Percentiles rank a stretch among this genome's conserved stretches.
Evolutionary conservation across 1,140 invertebrate genomes (phyloP).

Genomic region (Bombus sibiricus): DNA sequence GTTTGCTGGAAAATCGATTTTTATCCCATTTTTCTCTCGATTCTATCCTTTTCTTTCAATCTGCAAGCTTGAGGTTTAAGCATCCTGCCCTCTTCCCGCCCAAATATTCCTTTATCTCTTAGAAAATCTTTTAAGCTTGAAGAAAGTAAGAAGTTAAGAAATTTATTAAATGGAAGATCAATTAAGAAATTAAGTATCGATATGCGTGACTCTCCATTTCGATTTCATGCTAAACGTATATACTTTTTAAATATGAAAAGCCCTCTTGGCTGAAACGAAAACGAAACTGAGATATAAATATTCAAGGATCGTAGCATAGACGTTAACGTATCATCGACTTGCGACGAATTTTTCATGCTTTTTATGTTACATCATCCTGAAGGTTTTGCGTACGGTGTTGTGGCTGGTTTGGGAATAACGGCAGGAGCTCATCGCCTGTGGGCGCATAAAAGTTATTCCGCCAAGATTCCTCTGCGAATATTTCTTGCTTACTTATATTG

Average conservation of each 20-base stretch:
- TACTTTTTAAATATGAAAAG: too few relatives aligned
- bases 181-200: background rate
- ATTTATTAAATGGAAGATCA: background rate
- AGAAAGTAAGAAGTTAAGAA: too few relatives aligned
- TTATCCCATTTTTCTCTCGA: background rate
- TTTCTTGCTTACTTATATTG: constrained; percentile 78
- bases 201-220: too few relatives aligned
- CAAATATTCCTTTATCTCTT: background rate
- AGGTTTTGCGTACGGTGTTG: constrained; percentile 60
- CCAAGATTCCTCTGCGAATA: constrained; percentile 87
- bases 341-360: background rate
- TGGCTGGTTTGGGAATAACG: constrained; percentile 87
- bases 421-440: constrained; percentile 93
- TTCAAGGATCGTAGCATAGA: background rate
- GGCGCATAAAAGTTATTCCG: constrained; percentile 92
- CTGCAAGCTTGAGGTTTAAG: background rate
- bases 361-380: background rate
- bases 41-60: background rate
- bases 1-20: background rate
- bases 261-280: too few relatives aligned
- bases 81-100: background rate
- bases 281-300: too few relatives aligned
- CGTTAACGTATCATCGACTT: background rate
- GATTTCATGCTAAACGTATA: too few relatives aligned
- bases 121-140: background rate